These are phyloP conservation scores for Pseudopipra pipra DNA, from an alignment of 2,113 vertebrate species.

Conservation along the genomic window DNA sequence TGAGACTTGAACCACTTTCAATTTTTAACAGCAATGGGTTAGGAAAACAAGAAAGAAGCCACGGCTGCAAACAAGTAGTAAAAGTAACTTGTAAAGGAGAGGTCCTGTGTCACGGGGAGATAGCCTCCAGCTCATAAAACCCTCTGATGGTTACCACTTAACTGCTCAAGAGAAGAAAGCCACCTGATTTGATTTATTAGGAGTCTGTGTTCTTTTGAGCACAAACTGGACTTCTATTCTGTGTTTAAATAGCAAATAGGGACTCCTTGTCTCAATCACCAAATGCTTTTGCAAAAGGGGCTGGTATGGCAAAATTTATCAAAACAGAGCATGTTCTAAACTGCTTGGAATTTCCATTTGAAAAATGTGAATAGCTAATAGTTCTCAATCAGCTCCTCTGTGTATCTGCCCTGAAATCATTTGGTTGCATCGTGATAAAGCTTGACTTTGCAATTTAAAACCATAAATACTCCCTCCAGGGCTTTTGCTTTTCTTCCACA, in stretches of 20 bases:
- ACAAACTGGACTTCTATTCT: not conserved
- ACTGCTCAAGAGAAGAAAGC: constrained; percentile 9
- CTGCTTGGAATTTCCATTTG: constrained; percentile 13
- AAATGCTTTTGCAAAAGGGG: not conserved
- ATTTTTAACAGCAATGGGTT: constrained; percentile 14
- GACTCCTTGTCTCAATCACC: not conserved
- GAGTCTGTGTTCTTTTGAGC: not conserved
- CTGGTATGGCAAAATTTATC: constrained; percentile 7
- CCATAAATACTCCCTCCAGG: not conserved
- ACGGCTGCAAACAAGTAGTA: not conserved
- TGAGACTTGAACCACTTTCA: constrained; percentile 26
- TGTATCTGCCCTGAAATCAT: not conserved
- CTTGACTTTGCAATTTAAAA: not conserved
- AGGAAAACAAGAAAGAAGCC: constrained; percentile 21
- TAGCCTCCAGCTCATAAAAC: not conserved
- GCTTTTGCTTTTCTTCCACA: not conserved
- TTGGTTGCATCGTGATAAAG: not conserved
- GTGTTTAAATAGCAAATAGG: not conserved
- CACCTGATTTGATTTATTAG: not conserved
- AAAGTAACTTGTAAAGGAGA: not conserved
- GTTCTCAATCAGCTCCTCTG: not conserved
- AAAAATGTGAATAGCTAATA: not conserved
- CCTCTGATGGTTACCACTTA: not conserved
- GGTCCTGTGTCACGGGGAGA: not conserved
- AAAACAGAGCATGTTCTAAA: constrained; percentile 16